A percentile compares a stretch with the other conserved stretches of the same genome.
Conservation (phyloP, 2,888 invertebrate genomes). For the Pterobdella sp. region DNA sequence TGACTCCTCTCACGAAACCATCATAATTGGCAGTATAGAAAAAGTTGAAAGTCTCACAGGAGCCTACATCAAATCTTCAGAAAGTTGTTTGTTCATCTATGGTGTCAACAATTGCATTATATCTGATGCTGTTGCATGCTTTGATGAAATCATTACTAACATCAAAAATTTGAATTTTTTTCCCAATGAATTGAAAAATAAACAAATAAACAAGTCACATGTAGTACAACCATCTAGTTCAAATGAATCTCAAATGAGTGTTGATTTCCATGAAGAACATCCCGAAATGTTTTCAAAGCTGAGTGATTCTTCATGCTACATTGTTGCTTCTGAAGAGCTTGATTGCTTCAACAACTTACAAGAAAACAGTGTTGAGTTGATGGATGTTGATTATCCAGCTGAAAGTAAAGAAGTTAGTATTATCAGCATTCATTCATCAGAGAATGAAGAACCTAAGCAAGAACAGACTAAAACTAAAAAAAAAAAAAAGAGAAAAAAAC, state of each 20-base stretch:
- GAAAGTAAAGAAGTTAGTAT: neutral
- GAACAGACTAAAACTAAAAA: neutral
- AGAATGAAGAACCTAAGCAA: neutral
- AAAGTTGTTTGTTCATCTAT: conserved; percentile 8
- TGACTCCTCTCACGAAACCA: neutral
- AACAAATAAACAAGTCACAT: neutral
- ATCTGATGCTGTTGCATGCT: neutral
- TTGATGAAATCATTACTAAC: neutral
- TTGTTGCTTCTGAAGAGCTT: neutral
- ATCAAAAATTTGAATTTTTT: too few relatives aligned
- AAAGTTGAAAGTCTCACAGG: neutral
- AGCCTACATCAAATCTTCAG: neutral
- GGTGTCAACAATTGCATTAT: neutral
- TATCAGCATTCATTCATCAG: neutral
- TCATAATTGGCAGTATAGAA: neutral
- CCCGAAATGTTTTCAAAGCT: too few relatives aligned
- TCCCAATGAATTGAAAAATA: neutral
- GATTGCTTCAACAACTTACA: neutral
- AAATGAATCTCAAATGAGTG: neutral
- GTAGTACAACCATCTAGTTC: neutral
- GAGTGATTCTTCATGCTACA: neutral
- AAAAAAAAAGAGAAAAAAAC: conserved; percentile 1
- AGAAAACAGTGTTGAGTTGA: neutral
- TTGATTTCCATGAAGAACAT: too few relatives aligned
- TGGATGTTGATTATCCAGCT: neutral